Percentiles rank a stretch among this genome's conserved stretches.
Conservation (phyloP, 2,113 vertebrate species). For the Semnopithecus entellus region DNA sequence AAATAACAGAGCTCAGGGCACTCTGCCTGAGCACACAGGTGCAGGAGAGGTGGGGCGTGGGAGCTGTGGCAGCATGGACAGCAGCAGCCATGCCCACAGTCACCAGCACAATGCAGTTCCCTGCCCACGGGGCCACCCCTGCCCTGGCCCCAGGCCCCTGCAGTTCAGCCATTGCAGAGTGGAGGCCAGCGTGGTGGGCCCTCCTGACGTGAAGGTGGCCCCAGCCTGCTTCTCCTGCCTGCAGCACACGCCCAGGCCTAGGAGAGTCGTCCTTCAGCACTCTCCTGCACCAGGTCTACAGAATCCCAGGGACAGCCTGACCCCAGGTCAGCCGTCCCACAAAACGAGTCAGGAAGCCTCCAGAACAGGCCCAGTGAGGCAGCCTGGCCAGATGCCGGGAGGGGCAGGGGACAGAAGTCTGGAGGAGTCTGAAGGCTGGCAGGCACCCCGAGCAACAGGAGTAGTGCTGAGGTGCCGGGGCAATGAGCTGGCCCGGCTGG, state of each 20-base stretch:
- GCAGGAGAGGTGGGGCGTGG: too few species aligned
- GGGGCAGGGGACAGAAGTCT: neutral
- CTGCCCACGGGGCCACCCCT: neutral
- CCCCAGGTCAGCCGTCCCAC: neutral
- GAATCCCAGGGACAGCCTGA: neutral
- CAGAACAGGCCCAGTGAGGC: neutral
- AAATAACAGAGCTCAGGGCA: too few species aligned
- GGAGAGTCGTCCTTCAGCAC: neutral
- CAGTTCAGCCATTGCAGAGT: too few species aligned
- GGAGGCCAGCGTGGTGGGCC: neutral
- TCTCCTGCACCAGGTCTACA: neutral
- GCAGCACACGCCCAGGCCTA: too few species aligned
- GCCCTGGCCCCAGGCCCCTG: neutral
- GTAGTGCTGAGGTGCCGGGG: rapidly evolving
- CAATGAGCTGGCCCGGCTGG: too few species aligned
- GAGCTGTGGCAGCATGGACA: neutral
- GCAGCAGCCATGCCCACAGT: neutral
- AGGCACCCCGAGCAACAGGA: neutral
- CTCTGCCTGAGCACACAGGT: neutral
- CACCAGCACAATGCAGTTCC: neutral
- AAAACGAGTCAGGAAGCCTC: neutral
- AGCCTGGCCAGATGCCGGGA: neutral
- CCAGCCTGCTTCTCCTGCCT: too few species aligned
- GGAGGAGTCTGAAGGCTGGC: too few species aligned
- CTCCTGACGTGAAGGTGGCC: too few species aligned